Evolutionary conservation across 2,113 vertebrate genomes (phyloP).

Genomic region (Mus spicilegus): DNA sequence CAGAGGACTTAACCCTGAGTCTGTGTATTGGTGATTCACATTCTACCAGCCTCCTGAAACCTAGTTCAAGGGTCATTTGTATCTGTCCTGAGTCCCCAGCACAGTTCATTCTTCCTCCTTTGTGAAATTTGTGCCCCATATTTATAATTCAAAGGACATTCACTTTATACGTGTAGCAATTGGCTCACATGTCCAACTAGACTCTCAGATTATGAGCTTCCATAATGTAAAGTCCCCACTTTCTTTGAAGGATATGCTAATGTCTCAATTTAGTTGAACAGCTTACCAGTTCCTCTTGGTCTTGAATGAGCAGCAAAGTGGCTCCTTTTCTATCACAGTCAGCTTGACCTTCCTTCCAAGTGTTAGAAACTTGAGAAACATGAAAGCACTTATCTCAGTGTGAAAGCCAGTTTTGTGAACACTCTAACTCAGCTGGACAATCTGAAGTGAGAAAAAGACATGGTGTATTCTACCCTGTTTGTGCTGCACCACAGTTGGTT

Average conservation of each 20-base stretch:
- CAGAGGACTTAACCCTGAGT: too few species aligned
- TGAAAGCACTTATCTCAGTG: neutral
- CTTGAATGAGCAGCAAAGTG: conserved; percentile 58
- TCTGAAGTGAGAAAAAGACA: neutral
- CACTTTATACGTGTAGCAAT: neutral
- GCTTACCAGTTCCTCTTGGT: conserved; percentile 61
- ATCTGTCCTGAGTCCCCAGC: neutral
- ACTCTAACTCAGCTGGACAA: neutral
- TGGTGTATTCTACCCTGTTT: neutral
- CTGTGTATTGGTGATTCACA: too few species aligned
- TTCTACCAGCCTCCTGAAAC: too few species aligned
- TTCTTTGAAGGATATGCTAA: neutral
- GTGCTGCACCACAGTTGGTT: neutral
- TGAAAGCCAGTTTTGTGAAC: neutral
- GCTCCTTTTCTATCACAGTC: conserved; percentile 21
- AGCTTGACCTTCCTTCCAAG: neutral
- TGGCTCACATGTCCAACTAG: neutral
- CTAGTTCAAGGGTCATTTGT: neutral
- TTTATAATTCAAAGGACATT: neutral
- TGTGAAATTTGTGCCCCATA: neutral
- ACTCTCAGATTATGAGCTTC: neutral
- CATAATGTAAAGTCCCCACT: neutral
- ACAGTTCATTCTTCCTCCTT: neutral
- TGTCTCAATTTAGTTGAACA: neutral
- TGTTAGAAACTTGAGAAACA: fast-evolving